Conservation (phyloP, 2,888 invertebrate species). For the Sisyra nigra region DNA sequence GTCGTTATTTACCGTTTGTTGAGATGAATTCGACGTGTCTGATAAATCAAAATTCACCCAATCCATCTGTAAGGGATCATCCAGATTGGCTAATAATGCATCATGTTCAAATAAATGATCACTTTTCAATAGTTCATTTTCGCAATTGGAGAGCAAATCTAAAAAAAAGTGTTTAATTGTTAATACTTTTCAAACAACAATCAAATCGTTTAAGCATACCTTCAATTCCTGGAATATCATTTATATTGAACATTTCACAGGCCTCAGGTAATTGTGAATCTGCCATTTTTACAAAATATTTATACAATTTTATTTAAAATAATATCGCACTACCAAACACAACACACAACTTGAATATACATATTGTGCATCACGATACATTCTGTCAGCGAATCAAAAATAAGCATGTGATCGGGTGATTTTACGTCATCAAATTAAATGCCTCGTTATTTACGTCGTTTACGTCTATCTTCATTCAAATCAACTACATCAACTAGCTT, state of each 20-base stretch:
- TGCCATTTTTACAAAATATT: too few relatives aligned
- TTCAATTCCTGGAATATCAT: constrained; percentile 7
- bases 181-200: too few relatives aligned
- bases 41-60: constrained; percentile 30
- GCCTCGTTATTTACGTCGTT: neutral
- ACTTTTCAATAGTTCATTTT: constrained; percentile 43
- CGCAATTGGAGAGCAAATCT: constrained; percentile 51
- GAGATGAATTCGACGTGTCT: constrained; percentile 18
- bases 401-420: constrained; percentile 39
- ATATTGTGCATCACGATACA: constrained; percentile 22
- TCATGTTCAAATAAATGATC: constrained; percentile 34
- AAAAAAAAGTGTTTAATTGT: constrained; percentile 18
- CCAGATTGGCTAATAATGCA: constrained; percentile 29
- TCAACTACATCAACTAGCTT: too few relatives aligned
- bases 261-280: neutral
- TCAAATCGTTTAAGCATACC: neutral
- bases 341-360: constrained; percentile 14
- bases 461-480: too few relatives aligned
- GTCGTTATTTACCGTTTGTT: neutral
- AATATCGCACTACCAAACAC: neutral
- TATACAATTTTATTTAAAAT: too few relatives aligned
- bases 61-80: constrained; percentile 30
- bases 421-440: constrained; percentile 28
- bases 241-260: constrained; percentile 5
- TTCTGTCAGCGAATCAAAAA: constrained; percentile 36